Base-by-base conservation (phyloP, 2,797 vertebrate species). In the Selene dorsalis region DNA sequence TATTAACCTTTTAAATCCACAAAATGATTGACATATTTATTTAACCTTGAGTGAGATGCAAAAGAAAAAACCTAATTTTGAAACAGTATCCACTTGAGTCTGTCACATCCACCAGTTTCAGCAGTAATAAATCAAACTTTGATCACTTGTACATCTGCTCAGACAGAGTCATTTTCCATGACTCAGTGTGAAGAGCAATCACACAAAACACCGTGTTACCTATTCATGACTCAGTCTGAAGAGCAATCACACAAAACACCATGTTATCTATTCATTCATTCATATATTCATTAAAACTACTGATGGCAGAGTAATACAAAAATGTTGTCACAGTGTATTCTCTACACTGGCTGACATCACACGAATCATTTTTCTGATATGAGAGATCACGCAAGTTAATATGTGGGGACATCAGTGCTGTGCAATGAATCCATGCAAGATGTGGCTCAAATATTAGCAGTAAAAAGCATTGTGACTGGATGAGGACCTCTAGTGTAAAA, bases 271-370 rank as follows among this genome's bases (percentile, higher is more conserved):
- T 28, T 53, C 28, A 28, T 28, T 62, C 18, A 64, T 47, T 30
- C 17, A 64, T 64, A 30, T 48, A 64, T 73, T 64, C 43, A 64
- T 64, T 47, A 30, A 28, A 63, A 45, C 4, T 12, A 41, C 14
- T 28, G 6, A 39, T 30, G 4, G 22, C 4, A 1, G 16, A 61
- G 38, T 14, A 35, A 11, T 32, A 35, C 32, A 35, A 35, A 6
- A 22, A 50, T 16, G 24, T 16, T 55, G 22, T 28, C 24, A 55
- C 24, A 16, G 22, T 55, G 52, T 14, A 26, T 26, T 28, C 24
- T 16, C 6, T 3, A 26, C 1, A 55, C 52, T 55, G 24, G 13
- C 2, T 26, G 30, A 52, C 18, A 52, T 9, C 35, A 45, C 11
- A 57, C 11, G n/a, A 32, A 28, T 26, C 5, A 55, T 26, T 55